A percentile compares a stretch with the other conserved stretches of the same genome.
These are phyloP conservation scores for Dromiciops gliroides DNA, from an alignment of 2,113 vertebrate genomes.

Conservation along the genomic window DNA sequence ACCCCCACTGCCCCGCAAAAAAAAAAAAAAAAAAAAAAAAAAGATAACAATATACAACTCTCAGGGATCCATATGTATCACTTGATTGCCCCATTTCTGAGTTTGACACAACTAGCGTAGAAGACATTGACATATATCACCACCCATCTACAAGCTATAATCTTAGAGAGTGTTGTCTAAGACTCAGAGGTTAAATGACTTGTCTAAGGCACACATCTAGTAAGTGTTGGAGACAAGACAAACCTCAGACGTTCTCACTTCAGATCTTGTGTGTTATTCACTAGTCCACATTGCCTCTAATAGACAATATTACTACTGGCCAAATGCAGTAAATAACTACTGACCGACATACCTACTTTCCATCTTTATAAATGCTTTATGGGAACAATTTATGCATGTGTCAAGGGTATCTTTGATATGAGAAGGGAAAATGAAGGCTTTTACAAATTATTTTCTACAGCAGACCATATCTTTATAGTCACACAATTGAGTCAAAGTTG, in stretches of 20 bases:
- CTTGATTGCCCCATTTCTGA: neutral
- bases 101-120: neutral
- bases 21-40: too few species aligned
- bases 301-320: constrained; percentile 36
- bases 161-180: neutral
- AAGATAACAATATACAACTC: neutral
- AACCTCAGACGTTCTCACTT: neutral
- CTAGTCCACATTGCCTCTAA: neutral
- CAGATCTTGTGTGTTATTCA: neutral
- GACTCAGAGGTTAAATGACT: neutral
- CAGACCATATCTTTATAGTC: neutral
- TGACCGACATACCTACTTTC: constrained; percentile 2
- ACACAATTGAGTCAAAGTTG: neutral
- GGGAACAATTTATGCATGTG: neutral
- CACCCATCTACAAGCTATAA: neutral
- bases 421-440: neutral
- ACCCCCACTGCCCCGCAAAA: too few species aligned
- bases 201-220: neutral
- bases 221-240: neutral
- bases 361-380: neutral
- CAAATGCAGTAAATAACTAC: constrained; percentile 57
- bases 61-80: neutral
- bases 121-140: neutral
- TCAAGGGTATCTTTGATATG: neutral
- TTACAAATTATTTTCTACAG: neutral